Evolutionary conservation across 2,113 vertebrate genomes (phyloP).

Genomic region (Callipepla squamata): DNA sequence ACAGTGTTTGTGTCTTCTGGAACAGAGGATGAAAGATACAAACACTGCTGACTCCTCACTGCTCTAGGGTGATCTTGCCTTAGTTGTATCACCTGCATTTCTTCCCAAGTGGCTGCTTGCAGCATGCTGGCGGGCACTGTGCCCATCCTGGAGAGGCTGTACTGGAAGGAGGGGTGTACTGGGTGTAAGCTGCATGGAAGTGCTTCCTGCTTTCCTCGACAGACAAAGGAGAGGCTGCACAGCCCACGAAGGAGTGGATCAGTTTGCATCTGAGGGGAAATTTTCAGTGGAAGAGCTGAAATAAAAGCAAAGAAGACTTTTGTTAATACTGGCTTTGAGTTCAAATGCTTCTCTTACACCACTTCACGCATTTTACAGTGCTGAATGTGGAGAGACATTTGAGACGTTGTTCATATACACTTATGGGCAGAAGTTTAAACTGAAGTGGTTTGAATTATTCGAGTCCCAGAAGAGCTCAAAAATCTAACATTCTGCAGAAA

Average conservation of each 20-base stretch:
- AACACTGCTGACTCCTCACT: background rate
- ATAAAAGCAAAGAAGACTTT: background rate
- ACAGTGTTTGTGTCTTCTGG: background rate
- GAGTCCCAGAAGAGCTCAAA: background rate
- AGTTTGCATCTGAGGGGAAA: background rate
- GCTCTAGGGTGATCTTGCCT: background rate
- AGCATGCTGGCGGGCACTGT: background rate
- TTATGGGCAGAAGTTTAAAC: background rate
- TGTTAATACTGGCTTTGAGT: background rate
- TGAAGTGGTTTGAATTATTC: background rate
- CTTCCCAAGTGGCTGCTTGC: constrained; percentile 33
- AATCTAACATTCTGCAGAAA: background rate
- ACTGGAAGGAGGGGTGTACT: background rate
- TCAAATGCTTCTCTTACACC: background rate
- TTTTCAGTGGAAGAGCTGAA: background rate
- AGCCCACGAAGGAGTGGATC: background rate
- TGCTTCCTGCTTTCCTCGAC: background rate
- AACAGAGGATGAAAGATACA: background rate
- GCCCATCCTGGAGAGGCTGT: background rate
- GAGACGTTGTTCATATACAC: background rate
- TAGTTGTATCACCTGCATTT: background rate
- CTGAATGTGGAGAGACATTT: background rate
- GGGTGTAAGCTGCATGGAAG: background rate
- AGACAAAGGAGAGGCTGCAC: background rate
- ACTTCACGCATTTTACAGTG: background rate